Base-by-base conservation (phyloP, 2,113 vertebrate genomes). In the Triplophysa siluroides region DNA sequence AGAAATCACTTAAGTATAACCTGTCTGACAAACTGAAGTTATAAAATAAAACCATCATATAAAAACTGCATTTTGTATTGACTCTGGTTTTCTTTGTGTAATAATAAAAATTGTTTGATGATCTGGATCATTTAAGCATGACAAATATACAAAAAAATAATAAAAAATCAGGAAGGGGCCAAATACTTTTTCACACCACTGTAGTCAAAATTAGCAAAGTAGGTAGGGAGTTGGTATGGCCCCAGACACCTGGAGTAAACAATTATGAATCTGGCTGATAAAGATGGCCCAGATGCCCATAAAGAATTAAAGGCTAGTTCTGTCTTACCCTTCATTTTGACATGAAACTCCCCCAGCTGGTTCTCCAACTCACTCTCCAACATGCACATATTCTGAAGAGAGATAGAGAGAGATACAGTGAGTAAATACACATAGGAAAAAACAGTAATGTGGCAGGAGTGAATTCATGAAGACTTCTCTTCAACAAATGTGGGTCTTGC, bases 281-380 rank as follows among this genome's bases (percentile, higher is more conserved):
- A 38, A 62, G 56, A 62, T 33, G 18, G 6, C 5, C 18, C 7
- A 18, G 16, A 52, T 52, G 50, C 1, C 13, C 16, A 52, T 4
- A 14, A 18, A 52, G 50, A 45, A 52, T 52, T 52, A 5, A 58
- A 21, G 54, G 1, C 7, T n/a, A 58, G 19, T 58, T 8, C 14
- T 14, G 43, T 24, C 85, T 78, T 90, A 98, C 97, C 97, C 95
- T 97, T 99, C 97, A 99, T 98, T 80, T 94, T 94, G 72, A 99
- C 65, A 1, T 98, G 96, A 88, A 99, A 99, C 85, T 98, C 96
- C n/a, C 97, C 97, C 76, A 99, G 92, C 81, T 97, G 96, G 85
- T 92, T 96, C 89, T 99, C 97, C 78, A 99, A 82, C 77, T 98
- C 97, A 0, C 84, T 97, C 88, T 99, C 97, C 89, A 99, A 70